Conservation (phyloP, 2,888 invertebrate genomes). For the Hedya salicella region DNA sequence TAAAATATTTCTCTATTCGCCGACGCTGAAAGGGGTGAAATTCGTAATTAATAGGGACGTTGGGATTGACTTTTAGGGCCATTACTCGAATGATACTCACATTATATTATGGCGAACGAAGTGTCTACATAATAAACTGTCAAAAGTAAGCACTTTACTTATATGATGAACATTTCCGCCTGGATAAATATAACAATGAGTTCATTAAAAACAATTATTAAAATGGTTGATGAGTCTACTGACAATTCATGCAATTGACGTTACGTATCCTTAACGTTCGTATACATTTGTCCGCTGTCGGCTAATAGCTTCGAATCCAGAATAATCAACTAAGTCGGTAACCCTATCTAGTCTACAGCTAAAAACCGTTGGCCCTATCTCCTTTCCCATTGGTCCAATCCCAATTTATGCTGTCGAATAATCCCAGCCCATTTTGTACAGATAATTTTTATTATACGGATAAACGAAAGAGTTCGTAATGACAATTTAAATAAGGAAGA, state of each 20-base stretch:
- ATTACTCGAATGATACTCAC: background rate
- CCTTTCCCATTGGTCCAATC: slow-evolving; percentile 80
- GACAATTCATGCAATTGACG: background rate
- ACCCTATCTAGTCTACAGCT: slow-evolving; percentile 66
- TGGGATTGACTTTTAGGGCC: background rate
- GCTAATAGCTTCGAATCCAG: background rate
- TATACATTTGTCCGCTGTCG: background rate
- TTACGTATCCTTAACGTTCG: background rate
- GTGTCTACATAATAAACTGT: too few relatives aligned
- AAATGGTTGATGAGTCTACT: too few relatives aligned
- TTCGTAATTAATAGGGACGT: slow-evolving; percentile 28
- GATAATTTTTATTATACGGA: slow-evolving; percentile 85
- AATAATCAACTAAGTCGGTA: slow-evolving; percentile 55
- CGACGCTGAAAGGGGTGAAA: slow-evolving; percentile 52
- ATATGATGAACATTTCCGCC: too few relatives aligned
- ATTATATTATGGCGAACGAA: background rate
- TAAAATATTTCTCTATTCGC: slow-evolving; percentile 73
- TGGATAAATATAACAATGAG: too few relatives aligned
- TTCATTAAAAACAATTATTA: too few relatives aligned
- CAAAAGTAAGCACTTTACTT: too few relatives aligned
- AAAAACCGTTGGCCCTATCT: slow-evolving; percentile 83
- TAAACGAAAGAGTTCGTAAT: slow-evolving; percentile 85
- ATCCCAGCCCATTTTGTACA: slow-evolving; percentile 84
- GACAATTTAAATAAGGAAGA: slow-evolving; percentile 85
- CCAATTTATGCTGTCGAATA: slow-evolving; percentile 84